Base-by-base conservation (phyloP, 2,888 invertebrate genomes). In the Atrina japonica region DNA sequence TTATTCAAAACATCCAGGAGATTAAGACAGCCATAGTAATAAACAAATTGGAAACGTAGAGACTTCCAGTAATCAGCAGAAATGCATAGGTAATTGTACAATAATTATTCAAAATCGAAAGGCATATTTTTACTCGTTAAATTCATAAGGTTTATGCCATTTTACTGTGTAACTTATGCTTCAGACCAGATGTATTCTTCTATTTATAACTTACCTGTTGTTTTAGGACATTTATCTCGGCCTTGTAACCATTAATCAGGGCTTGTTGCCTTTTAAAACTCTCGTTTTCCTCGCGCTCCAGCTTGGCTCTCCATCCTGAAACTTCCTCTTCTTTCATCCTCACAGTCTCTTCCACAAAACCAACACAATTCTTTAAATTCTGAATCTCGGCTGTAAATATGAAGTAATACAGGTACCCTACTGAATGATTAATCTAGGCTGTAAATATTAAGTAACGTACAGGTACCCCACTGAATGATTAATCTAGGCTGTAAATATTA, bases 171-270 rank as follows among this genome's bases (percentile, higher is more conserved):
- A n/a, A n/a, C n/a, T n/a, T n/a, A n/a, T n/a, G n/a, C n/a, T n/a
- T n/a, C n/a, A n/a, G n/a, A n/a, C n/a, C n/a, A n/a, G n/a, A n/a
- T n/a, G n/a, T n/a, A n/a, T n/a, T n/a, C n/a, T n/a, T n/a, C n/a
- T n/a, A n/a, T n/a, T n/a, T n/a, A n/a, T n/a, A n/a, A n/a, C n/a
- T 50, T 29, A 82, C 66, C 73, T 85, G 85, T 14, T 78, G 73
- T 61, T 85, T 85, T 23, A 83, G 73, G 21, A 77, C 82, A 29
- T 77, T 73, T 23, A 86, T 85, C 72, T 87, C 87, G 1, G 85
- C 84, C 14, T 82, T 84, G 70, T 86, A 87, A 23, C 86, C 86
- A 70, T 87, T 83, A 41, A 86, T 87, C 0, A 87, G 75, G 6
- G 86, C 86, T 49, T 83, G 82, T 52, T 87, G 82, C 23, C 81